Conservation (phyloP, 1,140 invertebrate species). For the Brachionus rotundiformis region DNA sequence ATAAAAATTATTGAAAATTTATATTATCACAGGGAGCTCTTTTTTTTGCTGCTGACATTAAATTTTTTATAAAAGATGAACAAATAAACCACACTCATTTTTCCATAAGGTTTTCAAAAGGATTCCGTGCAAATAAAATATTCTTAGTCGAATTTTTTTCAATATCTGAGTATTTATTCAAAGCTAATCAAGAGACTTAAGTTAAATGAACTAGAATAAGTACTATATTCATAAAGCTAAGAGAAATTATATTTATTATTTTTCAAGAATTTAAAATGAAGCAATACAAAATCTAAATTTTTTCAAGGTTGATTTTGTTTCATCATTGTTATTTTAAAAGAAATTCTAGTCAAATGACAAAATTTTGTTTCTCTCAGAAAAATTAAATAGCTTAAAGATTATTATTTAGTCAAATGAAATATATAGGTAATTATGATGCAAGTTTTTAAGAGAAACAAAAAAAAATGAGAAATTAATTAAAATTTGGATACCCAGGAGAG, state of each 20-base stretch:
- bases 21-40: too few species aligned
- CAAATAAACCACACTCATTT: neutral
- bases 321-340: neutral
- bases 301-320: neutral
- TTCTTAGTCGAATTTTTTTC: conserved; percentile 15
- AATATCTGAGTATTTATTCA: conserved; percentile 16
- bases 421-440: conserved; percentile 42
- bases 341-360: conserved; percentile 15
- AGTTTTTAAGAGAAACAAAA: neutral
- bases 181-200: conserved; percentile 2
- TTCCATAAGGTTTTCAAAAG: neutral
- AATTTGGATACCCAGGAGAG: conserved; percentile 33
- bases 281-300: neutral
- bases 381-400: conserved; percentile 31
- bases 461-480: conserved; percentile 9
- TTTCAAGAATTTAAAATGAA: neutral
- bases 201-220: conserved; percentile 19
- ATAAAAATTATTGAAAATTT: too few species aligned
- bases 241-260: neutral
- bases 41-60: neutral
- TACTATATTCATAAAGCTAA: neutral
- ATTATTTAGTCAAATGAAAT: conserved; percentile 14
- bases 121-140: conserved; percentile 1
- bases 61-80: neutral
- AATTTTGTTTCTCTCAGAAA: neutral